A percentile compares a stretch with the other conserved stretches of the same genome.
Conservation (phyloP, 2,888 invertebrate species). For the Scaptomyza flava region DNA sequence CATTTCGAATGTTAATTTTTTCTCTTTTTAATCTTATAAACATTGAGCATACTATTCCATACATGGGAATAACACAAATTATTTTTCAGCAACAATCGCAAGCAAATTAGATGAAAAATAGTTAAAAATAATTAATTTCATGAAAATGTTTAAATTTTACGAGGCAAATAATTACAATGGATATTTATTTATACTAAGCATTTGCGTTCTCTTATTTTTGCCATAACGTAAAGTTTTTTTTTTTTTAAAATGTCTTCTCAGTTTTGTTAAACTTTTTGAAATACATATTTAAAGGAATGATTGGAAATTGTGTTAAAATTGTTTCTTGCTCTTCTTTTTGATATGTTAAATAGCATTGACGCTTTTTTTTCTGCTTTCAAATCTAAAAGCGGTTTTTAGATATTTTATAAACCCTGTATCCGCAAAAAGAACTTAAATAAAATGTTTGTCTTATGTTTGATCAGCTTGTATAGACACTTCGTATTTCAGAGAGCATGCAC, state of each 20-base stretch:
- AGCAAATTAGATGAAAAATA: background rate
- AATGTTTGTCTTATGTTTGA: background rate
- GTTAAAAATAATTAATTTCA: background rate
- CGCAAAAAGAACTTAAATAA: background rate
- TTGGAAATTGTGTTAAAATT: background rate
- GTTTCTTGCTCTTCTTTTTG: background rate
- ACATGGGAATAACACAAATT: background rate
- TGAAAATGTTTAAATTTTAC: background rate
- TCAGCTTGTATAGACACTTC: background rate
- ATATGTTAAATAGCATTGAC: slow-evolving; percentile 4
- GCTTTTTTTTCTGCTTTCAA: background rate
- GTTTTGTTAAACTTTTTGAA: too few species aligned
- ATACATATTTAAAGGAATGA: too few species aligned
- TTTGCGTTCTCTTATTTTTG: too few species aligned
- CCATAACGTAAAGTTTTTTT: too few species aligned
- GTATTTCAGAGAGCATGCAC: background rate
- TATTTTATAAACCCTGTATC: slow-evolving; percentile 8
- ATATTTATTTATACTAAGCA: background rate
- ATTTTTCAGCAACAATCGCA: background rate
- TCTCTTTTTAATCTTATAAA: background rate
- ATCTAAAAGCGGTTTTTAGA: background rate
- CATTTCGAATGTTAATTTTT: background rate
- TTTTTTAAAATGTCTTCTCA: too few species aligned
- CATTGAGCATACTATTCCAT: background rate
- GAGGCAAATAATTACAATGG: too few species aligned